Evolutionary conservation across 2,888 invertebrate genomes (phyloP), one percentile per base, ranked within the genome.

Genomic region (Xanthorhoe spadicearia): DNA sequence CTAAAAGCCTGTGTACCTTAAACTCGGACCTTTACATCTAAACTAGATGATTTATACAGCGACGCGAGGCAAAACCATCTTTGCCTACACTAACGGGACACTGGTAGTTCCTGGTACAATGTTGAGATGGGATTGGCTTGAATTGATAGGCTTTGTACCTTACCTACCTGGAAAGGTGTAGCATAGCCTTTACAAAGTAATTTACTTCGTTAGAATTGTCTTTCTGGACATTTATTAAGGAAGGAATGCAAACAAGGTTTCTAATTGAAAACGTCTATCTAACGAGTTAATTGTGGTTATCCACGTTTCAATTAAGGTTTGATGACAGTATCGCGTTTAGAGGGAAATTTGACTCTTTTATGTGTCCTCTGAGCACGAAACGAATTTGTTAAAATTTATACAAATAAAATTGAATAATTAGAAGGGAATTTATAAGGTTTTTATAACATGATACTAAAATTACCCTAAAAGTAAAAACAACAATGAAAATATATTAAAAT

Each of bases 301-400:
- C 69, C 6, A 32, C 32, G 58, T 60, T 67, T 70, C 71, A 74
- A 76, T 76, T 74, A 72, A 69, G 61, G 32, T 67, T 65, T 75
- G 69, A 74, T 68, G 70, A 64, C 35, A 19, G 13, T 46, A 59
- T 73, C 43, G 70, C 71, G 73, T 71, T 71, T 68, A 64, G 23
- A 51, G 28, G n/a, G 28, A 19, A 55, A 55, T 59, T 58, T 63
- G 23, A 52, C 32, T 56, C 32, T 17, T 56, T 19, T 38, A 48
- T 38, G 10, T 13, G 17, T 17, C 7, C 7, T 8, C 8, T 17
- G 4, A 8, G 48, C 8, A 48, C 48, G 38, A 43, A 43, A 13
- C 13, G 3, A 13, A 43, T 43, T 43, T 43, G 10, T 10, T 43
- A 43, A 23, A 23, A 23, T 23, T 23, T 23, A 13, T 2, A 43